Evolutionary conservation across 2,888 invertebrate species (phyloP).

Genomic region (Lasioglossum pauxillum): DNA sequence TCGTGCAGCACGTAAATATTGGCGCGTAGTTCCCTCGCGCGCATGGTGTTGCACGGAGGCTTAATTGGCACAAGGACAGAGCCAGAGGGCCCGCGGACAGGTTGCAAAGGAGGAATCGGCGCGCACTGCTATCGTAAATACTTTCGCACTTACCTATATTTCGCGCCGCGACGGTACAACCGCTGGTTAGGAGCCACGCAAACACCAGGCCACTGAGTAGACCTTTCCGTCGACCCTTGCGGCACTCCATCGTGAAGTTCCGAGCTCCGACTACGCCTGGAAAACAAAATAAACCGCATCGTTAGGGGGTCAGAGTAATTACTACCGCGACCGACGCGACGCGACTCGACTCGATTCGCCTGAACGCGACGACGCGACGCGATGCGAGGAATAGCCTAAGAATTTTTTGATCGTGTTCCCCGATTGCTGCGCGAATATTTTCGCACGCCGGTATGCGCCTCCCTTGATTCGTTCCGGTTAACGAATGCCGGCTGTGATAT

Average conservation of each 20-base stretch:
- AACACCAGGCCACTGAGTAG: slow-evolving; percentile 81
- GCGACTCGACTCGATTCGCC: not conserved
- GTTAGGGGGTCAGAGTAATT: slow-evolving; percentile 57
- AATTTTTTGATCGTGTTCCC: slow-evolving; percentile 28
- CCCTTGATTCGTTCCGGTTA: slow-evolving; percentile 12
- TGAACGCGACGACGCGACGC: not conserved
- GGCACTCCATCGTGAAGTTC: slow-evolving; percentile 83
- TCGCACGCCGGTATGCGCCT: not conserved
- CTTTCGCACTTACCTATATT: slow-evolving; percentile 80
- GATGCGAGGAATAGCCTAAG: not conserved
- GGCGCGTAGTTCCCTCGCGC: slow-evolving; percentile 34
- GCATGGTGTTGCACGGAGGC: slow-evolving; percentile 52
- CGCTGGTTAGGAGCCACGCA: slow-evolving; percentile 81
- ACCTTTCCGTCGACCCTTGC: slow-evolving; percentile 83
- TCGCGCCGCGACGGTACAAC: slow-evolving; percentile 80
- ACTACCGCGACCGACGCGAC: slow-evolving; percentile 30
- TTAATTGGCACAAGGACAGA: slow-evolving; percentile 67
- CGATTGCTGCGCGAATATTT: slow-evolving; percentile 19
- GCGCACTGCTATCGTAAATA: slow-evolving; percentile 65
- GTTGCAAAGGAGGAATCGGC: slow-evolving; percentile 54
- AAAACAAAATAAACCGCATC: slow-evolving; percentile 65
- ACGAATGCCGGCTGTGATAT: slow-evolving; percentile 9
- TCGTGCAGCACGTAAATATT: slow-evolving; percentile 64
- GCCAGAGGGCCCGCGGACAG: slow-evolving; percentile 44
- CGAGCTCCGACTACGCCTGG: slow-evolving; percentile 82